phyloP scores from a whole-genome alignment of 2,797 vertebrate genomes.

The Thamnophis elegans region DNA sequence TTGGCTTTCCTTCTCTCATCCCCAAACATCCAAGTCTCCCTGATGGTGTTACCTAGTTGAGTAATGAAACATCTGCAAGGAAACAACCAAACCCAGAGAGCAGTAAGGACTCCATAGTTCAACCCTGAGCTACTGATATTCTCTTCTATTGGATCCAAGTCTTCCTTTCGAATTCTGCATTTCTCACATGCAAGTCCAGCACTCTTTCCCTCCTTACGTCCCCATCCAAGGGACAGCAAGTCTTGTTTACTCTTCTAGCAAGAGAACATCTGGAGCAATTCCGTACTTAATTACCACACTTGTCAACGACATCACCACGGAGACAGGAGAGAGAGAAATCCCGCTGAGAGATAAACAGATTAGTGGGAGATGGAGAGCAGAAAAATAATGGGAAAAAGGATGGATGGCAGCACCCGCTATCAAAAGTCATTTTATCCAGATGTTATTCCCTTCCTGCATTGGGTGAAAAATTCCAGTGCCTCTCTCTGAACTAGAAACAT shows the following conservation, averaged over 20 bases:
- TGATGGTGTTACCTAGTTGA: background rate
- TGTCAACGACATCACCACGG: slow-evolving; percentile 31
- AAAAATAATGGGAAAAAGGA: slow-evolving; percentile 1
- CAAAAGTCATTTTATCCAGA: background rate
- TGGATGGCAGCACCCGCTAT: background rate
- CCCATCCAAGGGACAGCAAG: slow-evolving; percentile 18
- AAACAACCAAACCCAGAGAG: background rate
- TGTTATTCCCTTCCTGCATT: background rate
- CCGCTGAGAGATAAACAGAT: slow-evolving; percentile 22
- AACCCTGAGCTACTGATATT: background rate
- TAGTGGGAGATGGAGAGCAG: background rate
- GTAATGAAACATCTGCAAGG: background rate
- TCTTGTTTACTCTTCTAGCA: slow-evolving; percentile 30
- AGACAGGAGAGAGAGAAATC: background rate
- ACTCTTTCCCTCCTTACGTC: background rate
- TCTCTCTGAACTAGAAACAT: background rate
- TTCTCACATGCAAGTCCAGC: background rate
- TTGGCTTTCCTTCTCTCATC: background rate
- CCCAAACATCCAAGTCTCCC: background rate
- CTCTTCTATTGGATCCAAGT: background rate
- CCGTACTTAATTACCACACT: slow-evolving; percentile 24
- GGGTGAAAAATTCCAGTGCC: background rate
- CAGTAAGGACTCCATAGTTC: background rate
- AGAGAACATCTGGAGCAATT: slow-evolving; percentile 37
- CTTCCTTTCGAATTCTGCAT: background rate